A percentile compares a stretch with the other conserved stretches of the same genome.
Evolutionary conservation across 2,797 vertebrate species (phyloP).

Genomic region (Neomorphus geoffroyi): DNA sequence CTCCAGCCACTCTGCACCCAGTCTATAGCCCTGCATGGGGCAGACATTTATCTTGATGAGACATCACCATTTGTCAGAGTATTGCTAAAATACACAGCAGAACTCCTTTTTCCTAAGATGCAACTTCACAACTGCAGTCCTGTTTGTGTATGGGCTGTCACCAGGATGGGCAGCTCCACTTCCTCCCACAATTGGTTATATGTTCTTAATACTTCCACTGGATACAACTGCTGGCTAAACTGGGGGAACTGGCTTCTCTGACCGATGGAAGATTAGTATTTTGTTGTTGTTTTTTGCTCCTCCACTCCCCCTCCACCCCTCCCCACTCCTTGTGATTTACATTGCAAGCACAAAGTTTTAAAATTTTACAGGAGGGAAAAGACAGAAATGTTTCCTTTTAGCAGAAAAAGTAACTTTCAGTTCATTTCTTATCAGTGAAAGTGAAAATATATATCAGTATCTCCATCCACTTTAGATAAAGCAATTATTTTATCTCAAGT

Average conservation of each 20-base stretch:
- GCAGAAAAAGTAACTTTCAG: neutral
- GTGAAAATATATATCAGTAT: neutral
- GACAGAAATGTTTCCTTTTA: neutral
- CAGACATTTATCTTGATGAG: neutral
- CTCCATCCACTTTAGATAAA: neutral
- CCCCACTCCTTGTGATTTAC: neutral
- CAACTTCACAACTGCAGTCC: neutral
- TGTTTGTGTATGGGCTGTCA: neutral
- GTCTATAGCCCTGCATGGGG: too few relatives aligned
- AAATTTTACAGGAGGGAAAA: neutral
- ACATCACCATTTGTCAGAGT: neutral
- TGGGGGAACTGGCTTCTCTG: neutral
- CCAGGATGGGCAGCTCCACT: neutral
- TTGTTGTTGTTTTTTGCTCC: neutral
- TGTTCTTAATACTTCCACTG: neutral
- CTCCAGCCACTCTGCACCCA: too few relatives aligned
- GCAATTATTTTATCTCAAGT: neutral
- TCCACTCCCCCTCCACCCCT: fast-evolving
- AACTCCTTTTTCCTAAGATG: neutral
- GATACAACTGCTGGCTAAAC: neutral
- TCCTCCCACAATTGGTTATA: neutral
- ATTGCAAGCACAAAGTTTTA: neutral
- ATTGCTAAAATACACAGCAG: neutral
- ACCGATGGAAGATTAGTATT: neutral
- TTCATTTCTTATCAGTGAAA: neutral